Conservation (phyloP, 2,113 vertebrate species). For the Theristicus caerulescens region DNA sequence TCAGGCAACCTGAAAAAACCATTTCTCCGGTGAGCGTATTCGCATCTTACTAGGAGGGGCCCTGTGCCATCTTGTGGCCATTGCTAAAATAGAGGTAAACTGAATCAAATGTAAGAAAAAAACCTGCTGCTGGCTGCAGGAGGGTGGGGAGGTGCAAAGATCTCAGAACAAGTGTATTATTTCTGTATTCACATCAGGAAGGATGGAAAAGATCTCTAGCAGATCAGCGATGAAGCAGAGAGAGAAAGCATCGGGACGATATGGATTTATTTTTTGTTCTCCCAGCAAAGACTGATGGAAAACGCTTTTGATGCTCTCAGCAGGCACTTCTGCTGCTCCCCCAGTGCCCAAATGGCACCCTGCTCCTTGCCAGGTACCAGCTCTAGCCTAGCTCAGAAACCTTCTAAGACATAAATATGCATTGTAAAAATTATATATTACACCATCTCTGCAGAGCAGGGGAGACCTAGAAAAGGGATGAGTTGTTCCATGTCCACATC, state of each 20-base stretch:
- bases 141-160: neutral
- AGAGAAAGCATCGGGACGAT: neutral
- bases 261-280: neutral
- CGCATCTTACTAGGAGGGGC: neutral
- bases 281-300: neutral
- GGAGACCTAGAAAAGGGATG: neutral
- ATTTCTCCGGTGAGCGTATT: accelerated
- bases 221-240: neutral
- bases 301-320: neutral
- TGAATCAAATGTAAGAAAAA: neutral
- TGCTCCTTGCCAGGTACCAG: neutral
- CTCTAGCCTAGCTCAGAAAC: neutral
- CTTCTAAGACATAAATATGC: neutral
- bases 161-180: neutral
- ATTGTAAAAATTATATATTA: neutral
- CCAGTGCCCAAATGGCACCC: neutral
- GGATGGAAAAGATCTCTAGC: neutral
- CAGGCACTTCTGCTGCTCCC: neutral
- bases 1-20: accelerated
- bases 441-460: neutral
- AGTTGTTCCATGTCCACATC: too few relatives aligned
- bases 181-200: neutral
- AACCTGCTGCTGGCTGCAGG: neutral
- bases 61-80: neutral
- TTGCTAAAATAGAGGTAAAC: neutral